A percentile compares a stretch with the other conserved stretches of the same genome.
Conservation (phyloP, 2,797 vertebrate species). For the Epinephelus malabaricus region DNA sequence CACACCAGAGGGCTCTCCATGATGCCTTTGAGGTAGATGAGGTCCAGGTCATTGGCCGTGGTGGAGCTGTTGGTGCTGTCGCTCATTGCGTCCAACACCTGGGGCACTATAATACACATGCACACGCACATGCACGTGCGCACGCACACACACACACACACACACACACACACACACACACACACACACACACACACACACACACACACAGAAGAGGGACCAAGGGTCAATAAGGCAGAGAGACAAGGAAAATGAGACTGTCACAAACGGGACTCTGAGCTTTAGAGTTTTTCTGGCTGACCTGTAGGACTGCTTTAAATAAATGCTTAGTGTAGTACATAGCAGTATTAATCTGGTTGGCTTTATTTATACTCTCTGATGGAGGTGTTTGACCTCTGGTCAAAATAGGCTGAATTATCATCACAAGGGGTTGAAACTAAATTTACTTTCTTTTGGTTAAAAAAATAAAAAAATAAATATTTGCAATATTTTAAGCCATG, state of each 20-base stretch:
- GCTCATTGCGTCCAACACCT: slow-evolving; percentile 93
- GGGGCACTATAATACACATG: slow-evolving; percentile 85
- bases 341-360: neutral
- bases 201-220: neutral
- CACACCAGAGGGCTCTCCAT: slow-evolving; percentile 97
- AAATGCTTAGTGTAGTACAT: neutral
- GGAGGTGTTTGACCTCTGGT: neutral
- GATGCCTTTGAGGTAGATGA: slow-evolving; percentile 98
- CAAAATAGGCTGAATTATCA: neutral
- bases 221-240: neutral
- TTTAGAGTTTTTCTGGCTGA: neutral
- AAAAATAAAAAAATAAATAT: no score
- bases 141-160: no score
- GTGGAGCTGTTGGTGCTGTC: slow-evolving; percentile 92
- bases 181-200: no score
- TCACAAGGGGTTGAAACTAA: no score
- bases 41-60: slow-evolving; percentile 96
- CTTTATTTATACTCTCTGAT: neutral
- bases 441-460: no score
- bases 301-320: neutral
- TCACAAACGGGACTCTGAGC: neutral
- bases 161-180: no score
- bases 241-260: neutral
- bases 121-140: neutral
- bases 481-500: no score